Evolutionary conservation across 2,797 vertebrate species (phyloP).

Genomic region (Clamator glandarius): DNA sequence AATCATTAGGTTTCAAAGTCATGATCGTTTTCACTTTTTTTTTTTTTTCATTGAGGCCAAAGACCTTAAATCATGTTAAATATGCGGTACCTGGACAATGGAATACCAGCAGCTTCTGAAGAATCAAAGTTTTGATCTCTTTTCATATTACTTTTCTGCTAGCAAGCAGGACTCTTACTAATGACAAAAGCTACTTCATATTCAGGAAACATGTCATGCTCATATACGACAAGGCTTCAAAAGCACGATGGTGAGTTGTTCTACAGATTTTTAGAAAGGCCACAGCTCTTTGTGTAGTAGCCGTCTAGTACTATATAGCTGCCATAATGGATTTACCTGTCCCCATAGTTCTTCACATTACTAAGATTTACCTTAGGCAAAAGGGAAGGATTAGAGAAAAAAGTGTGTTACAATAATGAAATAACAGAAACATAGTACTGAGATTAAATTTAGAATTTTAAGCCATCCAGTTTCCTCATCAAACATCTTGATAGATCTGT

Average conservation of each 20-base stretch:
- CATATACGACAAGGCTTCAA: background rate
- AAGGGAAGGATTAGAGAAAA: background rate
- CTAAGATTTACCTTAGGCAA: background rate
- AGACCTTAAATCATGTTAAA: background rate
- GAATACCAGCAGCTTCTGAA: background rate
- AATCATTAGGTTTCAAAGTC: background rate
- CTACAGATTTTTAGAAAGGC: background rate
- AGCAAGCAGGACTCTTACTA: background rate
- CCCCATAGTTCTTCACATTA: background rate
- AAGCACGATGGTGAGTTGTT: background rate
- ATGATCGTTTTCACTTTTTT: background rate
- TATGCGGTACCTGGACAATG: background rate
- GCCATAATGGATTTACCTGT: background rate
- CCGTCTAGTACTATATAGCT: background rate
- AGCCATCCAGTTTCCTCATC: background rate
- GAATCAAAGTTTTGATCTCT: background rate
- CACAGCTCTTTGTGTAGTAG: background rate
- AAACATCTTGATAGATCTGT: background rate
- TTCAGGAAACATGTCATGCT: background rate
- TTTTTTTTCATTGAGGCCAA: background rate
- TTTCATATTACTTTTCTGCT: background rate
- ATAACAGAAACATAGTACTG: background rate
- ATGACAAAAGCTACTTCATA: background rate
- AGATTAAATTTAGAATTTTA: background rate
- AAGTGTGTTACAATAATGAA: fast-evolving